These are phyloP conservation scores for Odocoileus virginianus DNA, from an alignment of 2,113 vertebrate species.

Conservation along the genomic window DNA sequence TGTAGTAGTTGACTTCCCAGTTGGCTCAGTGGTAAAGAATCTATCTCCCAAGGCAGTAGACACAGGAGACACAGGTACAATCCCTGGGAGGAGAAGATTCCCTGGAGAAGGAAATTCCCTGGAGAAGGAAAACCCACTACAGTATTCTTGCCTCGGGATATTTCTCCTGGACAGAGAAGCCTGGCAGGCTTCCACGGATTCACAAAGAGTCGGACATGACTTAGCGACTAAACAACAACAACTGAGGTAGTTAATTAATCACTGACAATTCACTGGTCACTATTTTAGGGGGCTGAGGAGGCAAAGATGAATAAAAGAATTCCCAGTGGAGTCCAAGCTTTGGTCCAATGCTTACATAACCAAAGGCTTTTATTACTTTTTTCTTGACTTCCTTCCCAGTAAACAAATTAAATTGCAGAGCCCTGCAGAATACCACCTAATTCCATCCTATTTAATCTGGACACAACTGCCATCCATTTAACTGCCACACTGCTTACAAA, in stretches of 20 bases:
- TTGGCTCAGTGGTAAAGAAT: not conserved
- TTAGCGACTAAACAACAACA: not conserved
- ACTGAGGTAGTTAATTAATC: not conserved
- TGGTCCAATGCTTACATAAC: not conserved
- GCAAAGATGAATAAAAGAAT: not conserved
- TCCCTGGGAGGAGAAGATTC: not conserved
- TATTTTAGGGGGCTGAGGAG: not conserved
- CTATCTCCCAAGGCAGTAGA: not conserved
- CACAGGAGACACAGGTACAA: not conserved
- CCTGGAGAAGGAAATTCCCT: not conserved
- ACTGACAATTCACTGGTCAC: too few relatives aligned
- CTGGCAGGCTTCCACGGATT: not conserved
- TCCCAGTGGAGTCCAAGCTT: not conserved
- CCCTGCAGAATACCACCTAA: slow-evolving; percentile 7
- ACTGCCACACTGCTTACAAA: not conserved
- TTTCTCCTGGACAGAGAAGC: not conserved
- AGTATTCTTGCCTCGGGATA: not conserved
- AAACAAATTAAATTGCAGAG: slow-evolving; percentile 44
- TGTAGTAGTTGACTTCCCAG: not conserved
- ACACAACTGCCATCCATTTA: not conserved
- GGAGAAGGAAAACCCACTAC: not conserved
- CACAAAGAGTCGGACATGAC: not conserved
- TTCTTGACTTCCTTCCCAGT: slow-evolving; percentile 45
- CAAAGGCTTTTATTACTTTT: not conserved
- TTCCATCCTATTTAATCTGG: not conserved